Conservation (phyloP, 1,140 invertebrate species). For the Campodea augens region DNA sequence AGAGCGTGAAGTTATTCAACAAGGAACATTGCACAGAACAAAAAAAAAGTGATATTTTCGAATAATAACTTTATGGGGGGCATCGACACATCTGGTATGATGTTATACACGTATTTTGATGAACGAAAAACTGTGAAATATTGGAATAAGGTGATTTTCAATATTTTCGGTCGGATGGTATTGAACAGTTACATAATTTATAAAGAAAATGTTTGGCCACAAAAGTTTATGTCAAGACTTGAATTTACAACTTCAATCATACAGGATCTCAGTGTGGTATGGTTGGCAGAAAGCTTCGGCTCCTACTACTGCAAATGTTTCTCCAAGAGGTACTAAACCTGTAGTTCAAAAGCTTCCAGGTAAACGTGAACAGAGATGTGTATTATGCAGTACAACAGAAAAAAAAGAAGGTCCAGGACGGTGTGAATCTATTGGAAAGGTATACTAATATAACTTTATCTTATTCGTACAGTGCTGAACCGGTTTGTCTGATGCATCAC, state of each 20-base stretch:
- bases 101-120: not conserved
- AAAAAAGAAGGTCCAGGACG: too few relatives aligned
- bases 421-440: too few relatives aligned
- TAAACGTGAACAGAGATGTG: too few relatives aligned
- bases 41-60: not conserved
- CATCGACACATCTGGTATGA: too few relatives aligned
- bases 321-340: too few relatives aligned
- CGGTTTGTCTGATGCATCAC: too few relatives aligned
- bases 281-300: not conserved
- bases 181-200: slow-evolving; percentile 2
- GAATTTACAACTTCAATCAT: not conserved
- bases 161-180: not conserved
- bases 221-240: not conserved
- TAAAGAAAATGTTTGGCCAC: not conserved
- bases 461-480: too few relatives aligned
- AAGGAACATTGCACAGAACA: not conserved
- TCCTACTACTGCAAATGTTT: too few relatives aligned
- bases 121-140: not conserved
- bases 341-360: too few relatives aligned
- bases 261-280: not conserved
- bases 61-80: slow-evolving; percentile 1
- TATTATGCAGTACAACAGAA: too few relatives aligned
- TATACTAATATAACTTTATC: too few relatives aligned
- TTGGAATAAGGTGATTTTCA: slow-evolving; percentile 2
- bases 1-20: not conserved